Evolutionary conservation across 2,888 invertebrate species (phyloP), one percentile per base, ranked within the genome.

Genomic region (Lamellibrachia columna): DNA sequence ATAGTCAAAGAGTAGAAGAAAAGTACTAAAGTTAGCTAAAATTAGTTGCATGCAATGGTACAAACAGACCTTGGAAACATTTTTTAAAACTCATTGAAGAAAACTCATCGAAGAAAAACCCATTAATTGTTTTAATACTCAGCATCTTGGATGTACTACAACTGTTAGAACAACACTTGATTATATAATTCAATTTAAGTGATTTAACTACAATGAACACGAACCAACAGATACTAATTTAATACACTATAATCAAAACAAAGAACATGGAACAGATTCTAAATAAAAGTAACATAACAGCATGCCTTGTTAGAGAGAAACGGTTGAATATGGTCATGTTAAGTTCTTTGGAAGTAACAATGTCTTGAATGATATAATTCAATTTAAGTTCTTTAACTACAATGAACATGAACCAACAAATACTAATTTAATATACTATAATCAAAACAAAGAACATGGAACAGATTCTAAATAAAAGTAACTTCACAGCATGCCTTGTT

Each of bases 181-280:
- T 75, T 75, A 75, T 75, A 75, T 75, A 75, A 22, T 22, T 15
- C 75, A 40, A 40, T 40, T 40, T 40, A 40, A 40, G 40, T 40
- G 15, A n/a, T 75, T 75, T 75, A 75, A 75, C 75, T 75, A 75
- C 22, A 75, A 75, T 75, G 75, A 75, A 75, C 75, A 75, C 75
- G 2, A 75, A 75, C 75, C 15, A 75, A 75, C 75, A 75, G n/a
- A 75, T 75, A n/a, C 75, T 75, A 75, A 75, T 75, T 75, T 75
- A 75, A 75, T 75, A 22, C 75, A 75, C 75, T 75, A 75, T 22
- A 75, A 55, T 55, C 55, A 11, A 75, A 75, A 75, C 75, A 75
- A 75, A 75, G 75, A 75, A 75, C 15, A 75, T n/a, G 22, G 75
- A 75, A 75, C 75, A 75, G 75, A 15, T 75, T 75, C 75, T 75